Conservation (phyloP, 2,888 invertebrate species). For the Cerceris rybyensis region DNA sequence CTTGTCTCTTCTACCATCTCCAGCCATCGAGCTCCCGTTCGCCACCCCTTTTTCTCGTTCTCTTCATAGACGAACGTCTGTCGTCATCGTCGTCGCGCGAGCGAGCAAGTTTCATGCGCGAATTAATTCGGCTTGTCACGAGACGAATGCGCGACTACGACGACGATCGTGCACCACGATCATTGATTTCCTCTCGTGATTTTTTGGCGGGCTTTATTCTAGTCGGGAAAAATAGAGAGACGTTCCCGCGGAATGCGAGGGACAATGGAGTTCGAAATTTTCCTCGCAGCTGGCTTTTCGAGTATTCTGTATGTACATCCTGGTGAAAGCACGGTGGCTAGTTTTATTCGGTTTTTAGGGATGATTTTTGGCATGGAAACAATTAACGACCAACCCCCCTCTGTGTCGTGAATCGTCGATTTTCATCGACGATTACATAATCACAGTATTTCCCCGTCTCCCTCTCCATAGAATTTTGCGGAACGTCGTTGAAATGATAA, state of each 20-base stretch:
- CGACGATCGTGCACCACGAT: constrained; percentile 22
- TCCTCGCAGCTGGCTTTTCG: neutral
- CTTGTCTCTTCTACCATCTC: constrained; percentile 54
- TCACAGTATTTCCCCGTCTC: too few relatives aligned
- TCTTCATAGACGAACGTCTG: constrained; percentile 50
- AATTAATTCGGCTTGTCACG: constrained; percentile 51
- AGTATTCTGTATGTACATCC: neutral
- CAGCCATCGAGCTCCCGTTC: constrained; percentile 17
- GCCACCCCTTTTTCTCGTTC: constrained; percentile 19
- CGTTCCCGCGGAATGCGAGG: neutral
- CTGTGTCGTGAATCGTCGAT: too few relatives aligned
- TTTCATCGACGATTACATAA: too few relatives aligned
- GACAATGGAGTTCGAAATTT: constrained; percentile 6
- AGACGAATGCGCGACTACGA: constrained; percentile 25
- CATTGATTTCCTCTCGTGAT: constrained; percentile 23
- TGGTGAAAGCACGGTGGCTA: too few relatives aligned
- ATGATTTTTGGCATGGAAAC: too few relatives aligned
- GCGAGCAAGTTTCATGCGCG: constrained; percentile 8
- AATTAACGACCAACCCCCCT: too few relatives aligned
- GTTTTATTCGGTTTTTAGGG: too few relatives aligned
- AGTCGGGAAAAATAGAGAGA: constrained; percentile 9
- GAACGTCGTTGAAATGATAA: neutral
- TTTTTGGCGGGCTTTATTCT: neutral
- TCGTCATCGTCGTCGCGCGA: constrained; percentile 28
- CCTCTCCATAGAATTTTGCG: too few relatives aligned